phyloP scores from a whole-genome alignment of 2,888 invertebrate species.

The Rapana venosa region DNA sequence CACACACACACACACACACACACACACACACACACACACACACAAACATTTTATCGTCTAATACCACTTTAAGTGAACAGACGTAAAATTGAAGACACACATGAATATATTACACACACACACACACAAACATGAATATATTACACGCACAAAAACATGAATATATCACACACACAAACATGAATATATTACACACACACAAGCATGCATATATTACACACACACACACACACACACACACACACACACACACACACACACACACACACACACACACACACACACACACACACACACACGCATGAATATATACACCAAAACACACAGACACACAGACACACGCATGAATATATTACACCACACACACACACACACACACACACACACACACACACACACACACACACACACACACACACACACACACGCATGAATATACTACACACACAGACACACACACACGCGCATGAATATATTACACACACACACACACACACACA shows the following conservation, averaged over 20 bases:
- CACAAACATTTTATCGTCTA: neutral
- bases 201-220: neutral
- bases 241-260: slow-evolving; percentile 25
- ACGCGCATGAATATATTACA: neutral
- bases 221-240: slow-evolving; percentile 15
- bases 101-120: no score
- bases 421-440: neutral
- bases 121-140: neutral
- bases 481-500: no score
- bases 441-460: neutral
- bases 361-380: neutral
- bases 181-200: neutral
- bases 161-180: neutral
- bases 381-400: neutral
- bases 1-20: slow-evolving; percentile 18
- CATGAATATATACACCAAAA: neutral
- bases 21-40: slow-evolving; percentile 19
- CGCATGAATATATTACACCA: neutral
- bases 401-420: neutral
- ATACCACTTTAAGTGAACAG: neutral
- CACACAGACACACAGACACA: neutral
- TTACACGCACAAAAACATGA: neutral
- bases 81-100: no score
- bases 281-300: slow-evolving; percentile 20
- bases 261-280: slow-evolving; percentile 24